Evolutionary conservation across 2,888 invertebrate species (phyloP).

Genomic region (Venustoraphidia nigricollis): DNA sequence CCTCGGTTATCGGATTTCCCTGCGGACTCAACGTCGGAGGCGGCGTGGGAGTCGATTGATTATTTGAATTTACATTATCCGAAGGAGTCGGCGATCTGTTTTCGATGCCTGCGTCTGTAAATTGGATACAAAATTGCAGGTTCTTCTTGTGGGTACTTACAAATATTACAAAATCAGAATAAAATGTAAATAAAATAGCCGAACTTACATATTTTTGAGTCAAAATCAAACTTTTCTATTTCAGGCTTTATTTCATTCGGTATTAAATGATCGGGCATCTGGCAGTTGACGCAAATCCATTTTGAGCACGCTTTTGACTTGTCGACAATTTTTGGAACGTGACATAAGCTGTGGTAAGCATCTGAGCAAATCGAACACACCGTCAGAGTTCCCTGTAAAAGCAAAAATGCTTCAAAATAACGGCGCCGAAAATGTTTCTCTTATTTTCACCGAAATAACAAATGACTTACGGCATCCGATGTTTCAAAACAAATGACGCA

Average conservation of each 20-base stretch:
- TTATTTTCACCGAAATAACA: background rate
- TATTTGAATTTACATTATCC: slow-evolving; percentile 15
- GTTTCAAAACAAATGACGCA: slow-evolving; percentile 71
- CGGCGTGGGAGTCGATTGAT: slow-evolving; percentile 18
- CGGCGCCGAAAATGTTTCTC: background rate
- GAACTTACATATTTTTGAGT: background rate
- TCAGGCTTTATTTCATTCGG: slow-evolving; percentile 25
- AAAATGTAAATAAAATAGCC: too few relatives aligned
- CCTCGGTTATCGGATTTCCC: slow-evolving; percentile 9
- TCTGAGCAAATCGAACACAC: slow-evolving; percentile 76
- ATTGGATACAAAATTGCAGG: too few relatives aligned
- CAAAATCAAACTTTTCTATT: slow-evolving; percentile 11
- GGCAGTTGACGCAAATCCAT: slow-evolving; percentile 60
- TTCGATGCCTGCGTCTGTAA: too few relatives aligned
- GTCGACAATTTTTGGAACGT: slow-evolving; percentile 49
- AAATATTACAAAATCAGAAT: too few relatives aligned
- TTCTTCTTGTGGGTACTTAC: too few relatives aligned
- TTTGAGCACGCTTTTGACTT: slow-evolving; percentile 40
- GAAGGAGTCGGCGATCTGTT: slow-evolving; percentile 10
- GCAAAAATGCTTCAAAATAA: background rate
- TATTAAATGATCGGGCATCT: slow-evolving; percentile 25
- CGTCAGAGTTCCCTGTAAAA: slow-evolving; percentile 47
- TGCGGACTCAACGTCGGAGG: slow-evolving; percentile 25
- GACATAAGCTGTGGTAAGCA: slow-evolving; percentile 71
- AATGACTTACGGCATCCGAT: slow-evolving; percentile 48